phyloP scores from a whole-genome alignment of 30 jellyfish, hydroid and myxozoan genomes.

The Rhopilema esculentum region DNA sequence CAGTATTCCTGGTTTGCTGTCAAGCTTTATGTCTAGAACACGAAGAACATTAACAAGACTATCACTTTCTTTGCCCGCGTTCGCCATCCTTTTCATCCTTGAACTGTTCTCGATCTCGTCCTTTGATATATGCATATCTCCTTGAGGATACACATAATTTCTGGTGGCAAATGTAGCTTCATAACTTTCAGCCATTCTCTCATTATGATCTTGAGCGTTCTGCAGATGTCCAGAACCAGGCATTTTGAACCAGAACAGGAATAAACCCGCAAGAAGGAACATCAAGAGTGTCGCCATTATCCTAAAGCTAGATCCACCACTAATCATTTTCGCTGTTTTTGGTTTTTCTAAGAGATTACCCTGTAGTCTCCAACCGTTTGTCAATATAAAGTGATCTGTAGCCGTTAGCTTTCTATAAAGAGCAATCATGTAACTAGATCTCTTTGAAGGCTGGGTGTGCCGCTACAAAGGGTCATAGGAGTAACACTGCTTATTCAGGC shows the following conservation, averaged over 20 bases:
- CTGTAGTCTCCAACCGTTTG: not conserved
- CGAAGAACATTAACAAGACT: not conserved
- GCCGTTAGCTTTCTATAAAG: not conserved
- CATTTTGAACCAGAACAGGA: not conserved
- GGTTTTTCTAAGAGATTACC: not conserved
- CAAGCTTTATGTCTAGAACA: not conserved
- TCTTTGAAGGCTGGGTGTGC: not conserved
- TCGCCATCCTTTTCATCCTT: not conserved
- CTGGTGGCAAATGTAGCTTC: not conserved
- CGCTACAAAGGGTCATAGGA: not conserved
- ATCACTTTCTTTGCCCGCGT: not conserved
- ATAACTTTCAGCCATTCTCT: not conserved
- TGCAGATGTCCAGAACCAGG: not conserved
- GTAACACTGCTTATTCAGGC: not conserved
- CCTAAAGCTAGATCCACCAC: not conserved
- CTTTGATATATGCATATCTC: not conserved
- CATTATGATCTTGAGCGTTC: not conserved
- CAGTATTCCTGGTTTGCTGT: not conserved
- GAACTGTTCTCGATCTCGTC: not conserved
- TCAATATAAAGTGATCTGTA: not conserved
- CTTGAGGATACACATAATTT: not conserved
- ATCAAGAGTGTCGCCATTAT: not conserved
- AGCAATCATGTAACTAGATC: not conserved
- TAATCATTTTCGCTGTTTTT: not conserved
- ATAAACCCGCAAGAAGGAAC: not conserved